A percentile compares a stretch with the other conserved stretches of the same genome.
Evolutionary conservation across 1,140 invertebrate genomes (phyloP).

Genomic region (Chlorops oryzae): DNA sequence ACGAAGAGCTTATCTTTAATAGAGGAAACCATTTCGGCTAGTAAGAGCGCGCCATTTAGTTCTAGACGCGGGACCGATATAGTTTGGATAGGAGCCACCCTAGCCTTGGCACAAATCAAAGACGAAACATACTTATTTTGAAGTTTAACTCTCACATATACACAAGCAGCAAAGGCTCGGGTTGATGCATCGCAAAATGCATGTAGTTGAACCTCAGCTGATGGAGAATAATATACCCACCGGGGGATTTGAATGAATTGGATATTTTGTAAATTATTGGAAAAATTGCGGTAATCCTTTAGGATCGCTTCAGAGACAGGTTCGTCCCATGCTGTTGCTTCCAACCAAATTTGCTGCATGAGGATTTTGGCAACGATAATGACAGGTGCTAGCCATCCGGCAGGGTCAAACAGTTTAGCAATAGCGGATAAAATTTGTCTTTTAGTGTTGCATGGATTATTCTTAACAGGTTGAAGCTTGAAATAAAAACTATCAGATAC

Average conservation of each 20-base stretch:
- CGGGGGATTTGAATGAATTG: slow-evolving; percentile 13
- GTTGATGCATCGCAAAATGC: slow-evolving; percentile 42
- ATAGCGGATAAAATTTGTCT: neutral
- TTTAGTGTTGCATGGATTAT: neutral
- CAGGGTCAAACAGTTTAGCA: slow-evolving; percentile 34
- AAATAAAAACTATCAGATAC: slow-evolving; percentile 14
- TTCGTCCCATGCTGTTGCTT: slow-evolving; percentile 41
- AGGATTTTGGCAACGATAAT: slow-evolving; percentile 46
- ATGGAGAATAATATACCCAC: slow-evolving; percentile 22
- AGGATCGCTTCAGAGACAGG: slow-evolving; percentile 10
- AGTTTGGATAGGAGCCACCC: slow-evolving; percentile 30
- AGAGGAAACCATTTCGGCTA: slow-evolving; percentile 11
- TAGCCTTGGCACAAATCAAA: slow-evolving; percentile 29
- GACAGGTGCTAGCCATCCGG: slow-evolving; percentile 44
- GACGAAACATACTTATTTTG: slow-evolving; percentile 8
- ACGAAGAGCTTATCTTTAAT: neutral
- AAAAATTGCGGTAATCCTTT: slow-evolving; percentile 17
- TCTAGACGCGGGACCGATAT: slow-evolving; percentile 34
- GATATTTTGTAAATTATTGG: neutral
- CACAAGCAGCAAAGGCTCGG: slow-evolving; percentile 33
- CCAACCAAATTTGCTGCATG: slow-evolving; percentile 46
- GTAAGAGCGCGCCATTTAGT: slow-evolving; percentile 29
- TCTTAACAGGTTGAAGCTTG: neutral
- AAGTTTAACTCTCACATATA: slow-evolving; percentile 30
- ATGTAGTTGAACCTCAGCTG: slow-evolving; percentile 14